Evolutionary conservation across 2,888 invertebrate species (phyloP), one percentile per base, ranked within the genome.

Genomic region (Scaptomyza tumidula): DNA sequence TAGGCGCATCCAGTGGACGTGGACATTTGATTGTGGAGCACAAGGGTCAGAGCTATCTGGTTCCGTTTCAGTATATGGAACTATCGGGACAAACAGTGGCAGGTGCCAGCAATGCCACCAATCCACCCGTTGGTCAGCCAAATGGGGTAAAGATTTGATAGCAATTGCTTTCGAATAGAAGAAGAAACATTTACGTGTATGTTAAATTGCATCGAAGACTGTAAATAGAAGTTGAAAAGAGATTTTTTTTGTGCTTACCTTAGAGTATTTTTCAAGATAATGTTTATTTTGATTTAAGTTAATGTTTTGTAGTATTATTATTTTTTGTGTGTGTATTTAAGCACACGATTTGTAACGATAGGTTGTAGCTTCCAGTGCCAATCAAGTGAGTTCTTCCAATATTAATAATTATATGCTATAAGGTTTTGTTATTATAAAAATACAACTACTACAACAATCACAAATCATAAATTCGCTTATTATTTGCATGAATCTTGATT

Each of bases 21-120:
- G 98, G 98, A 0, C 97, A 97, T 93, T 94, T 98, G 79, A 94
- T 97, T 81, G 97, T 98, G 75, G 97, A 97, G 93, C 95, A 96
- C 91, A 95, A 95, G 88, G 94, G 94, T 75, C 93, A 94, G 82
- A 95, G 94, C 75, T 93, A 95, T 66, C 96, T 96, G 89, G 96
- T 97, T 77, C 97, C 97, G 63, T 96, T 96, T 92, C 96, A 96
- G 92, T 96, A 95, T 91, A 94, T 97, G 93, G 96, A 96, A 91
- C 93, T 97, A 73, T 87, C 46, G 41, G 66, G 48, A n/a, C 60
- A 56, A 46, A 35, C 67, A 19, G 44, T 64, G 52, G 54, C 52
- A 44, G 7, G 64, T n/a, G 41, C 48, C 44, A 45, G 24, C 19
- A 78, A 59, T 54, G 65, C 27, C 13, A n/a, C 70, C 46, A 56